A percentile compares a stretch with the other conserved stretches of the same genome.
phyloP scores from a whole-genome alignment of 2,888 invertebrate species.

The Cinara cedri region DNA sequence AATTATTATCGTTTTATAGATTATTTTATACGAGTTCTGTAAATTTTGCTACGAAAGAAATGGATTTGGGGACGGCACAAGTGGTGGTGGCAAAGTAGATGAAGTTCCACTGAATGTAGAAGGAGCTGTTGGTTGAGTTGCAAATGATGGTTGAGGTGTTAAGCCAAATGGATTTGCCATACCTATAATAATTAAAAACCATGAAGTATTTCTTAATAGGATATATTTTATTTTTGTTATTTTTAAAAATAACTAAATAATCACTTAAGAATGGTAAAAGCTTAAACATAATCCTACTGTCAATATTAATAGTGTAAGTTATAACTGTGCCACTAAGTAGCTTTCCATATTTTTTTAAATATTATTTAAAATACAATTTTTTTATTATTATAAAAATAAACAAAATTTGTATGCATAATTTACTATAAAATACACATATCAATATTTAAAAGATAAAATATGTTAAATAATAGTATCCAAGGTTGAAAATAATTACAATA shows the following conservation, averaged over 20 bases:
- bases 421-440: no score
- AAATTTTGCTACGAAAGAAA: constrained; percentile 69
- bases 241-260: no score
- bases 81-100: constrained; percentile 59
- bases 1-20: constrained; percentile 32
- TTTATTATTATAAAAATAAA: neutral
- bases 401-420: no score
- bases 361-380: neutral
- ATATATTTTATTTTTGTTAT: no score
- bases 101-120: constrained; percentile 44
- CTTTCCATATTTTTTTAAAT: neutral
- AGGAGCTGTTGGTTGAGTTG: constrained; percentile 55
- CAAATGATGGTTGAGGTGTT: constrained; percentile 51
- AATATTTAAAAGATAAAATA: no score
- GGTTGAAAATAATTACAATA: neutral
- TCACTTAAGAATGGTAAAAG: neutral
- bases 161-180: constrained; percentile 58
- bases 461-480: no score
- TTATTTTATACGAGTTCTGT: neutral
- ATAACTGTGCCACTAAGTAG: neutral
- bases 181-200: constrained; percentile 20
- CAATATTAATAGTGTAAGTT: neutral
- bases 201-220: neutral
- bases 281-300: no score
- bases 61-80: constrained; percentile 67